These are phyloP conservation scores for Andrena minutula DNA, from an alignment of 2,888 invertebrate species.

Conservation along the genomic window DNA sequence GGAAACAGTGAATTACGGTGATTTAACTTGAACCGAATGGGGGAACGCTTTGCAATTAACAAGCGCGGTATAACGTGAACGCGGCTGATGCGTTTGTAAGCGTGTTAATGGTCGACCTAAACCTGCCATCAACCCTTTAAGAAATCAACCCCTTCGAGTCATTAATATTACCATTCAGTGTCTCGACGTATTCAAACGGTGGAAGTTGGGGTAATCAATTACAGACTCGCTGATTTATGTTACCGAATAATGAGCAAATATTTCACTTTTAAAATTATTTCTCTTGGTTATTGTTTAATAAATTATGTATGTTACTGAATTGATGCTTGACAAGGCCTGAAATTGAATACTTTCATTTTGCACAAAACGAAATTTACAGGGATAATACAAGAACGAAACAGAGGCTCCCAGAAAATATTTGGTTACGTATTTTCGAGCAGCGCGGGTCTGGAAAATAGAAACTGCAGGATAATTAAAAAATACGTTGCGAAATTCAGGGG, in stretches of 20 bases:
- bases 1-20: conserved; percentile 8
- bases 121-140: conserved; percentile 20
- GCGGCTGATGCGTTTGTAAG: not conserved
- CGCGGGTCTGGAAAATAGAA: not conserved
- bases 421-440: not conserved
- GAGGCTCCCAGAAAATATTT: not conserved
- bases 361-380: not conserved
- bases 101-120: conserved; percentile 20
- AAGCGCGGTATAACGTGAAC: not conserved
- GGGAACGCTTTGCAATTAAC: conserved; percentile 8
- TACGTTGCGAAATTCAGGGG: not conserved
- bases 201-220: conserved; percentile 15
- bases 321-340: no score
- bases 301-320: no score
- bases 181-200: not conserved
- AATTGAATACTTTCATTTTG: not conserved
- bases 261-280: not conserved
- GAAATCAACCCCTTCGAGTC: conserved; percentile 14
- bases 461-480: not conserved
- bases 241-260: not conserved
- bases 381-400: not conserved
- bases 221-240: not conserved
- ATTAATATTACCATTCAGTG: conserved; percentile 13
- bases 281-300: no score
- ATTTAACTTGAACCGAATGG: conserved; percentile 19